Base-by-base conservation (phyloP, 2,113 vertebrate species). In the Clarias gariepinus region DNA sequence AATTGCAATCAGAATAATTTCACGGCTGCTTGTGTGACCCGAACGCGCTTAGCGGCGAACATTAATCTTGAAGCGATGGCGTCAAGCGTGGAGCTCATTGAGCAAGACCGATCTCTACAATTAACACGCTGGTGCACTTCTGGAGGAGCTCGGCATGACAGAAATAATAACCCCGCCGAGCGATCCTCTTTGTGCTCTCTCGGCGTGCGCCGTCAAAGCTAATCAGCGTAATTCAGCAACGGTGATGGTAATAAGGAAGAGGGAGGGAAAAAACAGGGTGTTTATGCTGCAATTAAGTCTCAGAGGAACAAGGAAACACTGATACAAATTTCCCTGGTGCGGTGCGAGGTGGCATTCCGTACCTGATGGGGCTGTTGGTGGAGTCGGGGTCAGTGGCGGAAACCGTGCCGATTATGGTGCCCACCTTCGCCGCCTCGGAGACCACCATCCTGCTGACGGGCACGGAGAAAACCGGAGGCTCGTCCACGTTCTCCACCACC, bases 291-390 rank as follows among this genome's bases (percentile, higher is more conserved):
- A 84, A 87, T 85, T 87, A 87, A 73, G 63, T 53, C 58, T 71
- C 80, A 10, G 57, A 87, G 33, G 53, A 76, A 55, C 21, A 18
- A n/a, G 33, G 57, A 80, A 81, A 73, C 52, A 57, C 52, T 57
- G 79, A 36, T 21, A 68, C 53, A 52, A 55, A 76, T 33, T 57
- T 3, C 41, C 21, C 19, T 21, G 19, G 28, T 13, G 11, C 5
- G 7, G 21, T 11, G 69, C 2, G 21, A 58, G 23, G 23, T 68
- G 21, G 52, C 12, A n/a, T 19, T 9, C 23, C 69, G 47, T 95
- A 97, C 96, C 96, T 96, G 86, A 97, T 96, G 33, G 96, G 95
- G 86, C 95, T 96, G 60, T 95, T 96, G 71, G 95, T 94, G 28
- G 94, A 93, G 92, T 97, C 96, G 0, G 96, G 96, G 91, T 97